A percentile compares a stretch with the other conserved stretches of the same genome.
These are phyloP conservation scores for Lycophotia porphyrea DNA, from an alignment of 2,888 invertebrate species.

Conservation along the genomic window DNA sequence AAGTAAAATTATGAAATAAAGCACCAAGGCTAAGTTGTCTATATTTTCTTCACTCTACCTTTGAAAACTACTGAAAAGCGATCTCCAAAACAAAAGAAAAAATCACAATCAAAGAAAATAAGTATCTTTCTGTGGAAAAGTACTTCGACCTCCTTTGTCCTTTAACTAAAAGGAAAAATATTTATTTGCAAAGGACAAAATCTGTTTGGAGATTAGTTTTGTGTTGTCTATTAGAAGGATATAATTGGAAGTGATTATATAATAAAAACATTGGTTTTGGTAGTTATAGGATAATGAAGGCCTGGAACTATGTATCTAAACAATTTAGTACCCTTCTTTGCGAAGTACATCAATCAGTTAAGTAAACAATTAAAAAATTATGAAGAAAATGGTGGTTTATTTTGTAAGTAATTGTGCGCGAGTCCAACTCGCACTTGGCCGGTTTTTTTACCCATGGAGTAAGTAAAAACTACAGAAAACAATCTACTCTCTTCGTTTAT, in stretches of 20 bases:
- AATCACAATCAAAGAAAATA: not conserved
- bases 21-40: not conserved
- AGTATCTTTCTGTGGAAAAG: slow-evolving; percentile 7
- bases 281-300: too few species aligned
- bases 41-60: not conserved
- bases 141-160: slow-evolving; percentile 28
- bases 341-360: not conserved
- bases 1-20: not conserved
- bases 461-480: not conserved
- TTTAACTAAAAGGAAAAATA: slow-evolving; percentile 22
- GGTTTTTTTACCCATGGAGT: not conserved
- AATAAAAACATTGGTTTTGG: slow-evolving; percentile 10
- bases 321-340: not conserved
- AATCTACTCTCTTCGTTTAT: not conserved
- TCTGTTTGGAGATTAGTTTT: slow-evolving; percentile 22
- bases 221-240: not conserved
- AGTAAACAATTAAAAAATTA: too few species aligned
- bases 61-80: slow-evolving; percentile 10
- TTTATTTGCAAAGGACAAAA: slow-evolving; percentile 14
- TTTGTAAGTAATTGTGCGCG: too few species aligned
- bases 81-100: not conserved
- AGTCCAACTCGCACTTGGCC: too few species aligned
- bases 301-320: not conserved
- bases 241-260: slow-evolving; percentile 8
- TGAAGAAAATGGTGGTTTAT: too few species aligned